phyloP scores from a whole-genome alignment of 2,113 vertebrate genomes.

The Hoplias malabaricus region DNA sequence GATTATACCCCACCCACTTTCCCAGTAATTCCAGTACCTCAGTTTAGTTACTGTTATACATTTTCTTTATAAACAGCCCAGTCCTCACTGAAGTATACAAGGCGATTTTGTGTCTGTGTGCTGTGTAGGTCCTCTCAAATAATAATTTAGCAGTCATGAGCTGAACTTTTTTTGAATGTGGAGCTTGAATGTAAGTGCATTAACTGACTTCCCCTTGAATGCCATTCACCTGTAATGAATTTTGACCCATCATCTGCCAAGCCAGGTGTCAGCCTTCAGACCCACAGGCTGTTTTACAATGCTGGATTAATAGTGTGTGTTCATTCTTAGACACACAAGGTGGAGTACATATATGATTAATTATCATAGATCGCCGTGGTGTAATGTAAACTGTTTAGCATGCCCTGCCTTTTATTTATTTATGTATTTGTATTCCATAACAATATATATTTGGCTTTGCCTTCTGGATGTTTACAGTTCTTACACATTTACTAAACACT shows the following conservation, averaged over 20 bases:
- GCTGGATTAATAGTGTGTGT: background rate
- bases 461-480: too few relatives aligned
- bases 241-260: background rate
- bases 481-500: too few relatives aligned
- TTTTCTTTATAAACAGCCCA: background rate
- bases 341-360: background rate
- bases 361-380: too few relatives aligned
- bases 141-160: background rate
- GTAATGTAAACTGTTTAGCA: too few relatives aligned
- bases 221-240: background rate
- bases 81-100: background rate
- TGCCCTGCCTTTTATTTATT: too few relatives aligned
- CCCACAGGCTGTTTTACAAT: background rate
- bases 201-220: background rate
- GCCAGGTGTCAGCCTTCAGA: background rate
- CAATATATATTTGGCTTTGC: too few relatives aligned
- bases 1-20: background rate
- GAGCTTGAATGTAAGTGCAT: too few relatives aligned
- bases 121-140: background rate
- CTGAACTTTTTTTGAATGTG: background rate
- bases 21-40: constrained; percentile 1
- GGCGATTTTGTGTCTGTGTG: background rate
- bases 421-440: too few relatives aligned
- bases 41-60: background rate
- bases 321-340: background rate